These are phyloP conservation scores for Drosophila cardini DNA, from an alignment of 1,140 invertebrate species.

Conservation along the genomic window DNA sequence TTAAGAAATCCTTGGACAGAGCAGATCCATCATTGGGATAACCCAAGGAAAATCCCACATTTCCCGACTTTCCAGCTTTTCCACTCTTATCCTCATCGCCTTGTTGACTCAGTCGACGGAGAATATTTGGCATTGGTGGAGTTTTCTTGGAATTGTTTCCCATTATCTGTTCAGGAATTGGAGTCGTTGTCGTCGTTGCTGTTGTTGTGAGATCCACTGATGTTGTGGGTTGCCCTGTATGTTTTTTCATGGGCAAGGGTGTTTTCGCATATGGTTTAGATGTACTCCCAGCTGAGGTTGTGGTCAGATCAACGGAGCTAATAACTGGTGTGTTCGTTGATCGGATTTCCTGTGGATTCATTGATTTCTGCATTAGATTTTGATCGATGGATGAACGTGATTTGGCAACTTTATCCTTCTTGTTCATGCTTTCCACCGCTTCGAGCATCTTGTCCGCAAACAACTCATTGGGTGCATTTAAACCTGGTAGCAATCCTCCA, in stretches of 20 bases:
- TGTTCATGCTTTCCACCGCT: conserved; percentile 10
- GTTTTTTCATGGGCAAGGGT: conserved; percentile 2
- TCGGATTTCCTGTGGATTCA: conserved; percentile 11
- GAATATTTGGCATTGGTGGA: not conserved
- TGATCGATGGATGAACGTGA: conserved; percentile 15
- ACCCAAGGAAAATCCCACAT: conserved; percentile 4
- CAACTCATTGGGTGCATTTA: conserved; percentile 16
- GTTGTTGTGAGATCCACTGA: conserved; percentile 20
- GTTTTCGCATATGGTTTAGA: conserved; percentile 12
- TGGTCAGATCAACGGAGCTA: conserved; percentile 34
- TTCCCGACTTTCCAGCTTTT: conserved; percentile 6
- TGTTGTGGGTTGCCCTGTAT: conserved; percentile 2
- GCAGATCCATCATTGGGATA: conserved; percentile 9
- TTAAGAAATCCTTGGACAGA: conserved; percentile 37
- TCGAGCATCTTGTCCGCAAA: conserved; percentile 19
- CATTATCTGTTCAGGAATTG: not conserved
- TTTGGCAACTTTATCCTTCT: conserved; percentile 23
- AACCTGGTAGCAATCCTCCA: conserved; percentile 11
- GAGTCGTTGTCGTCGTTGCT: not conserved
- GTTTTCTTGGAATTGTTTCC: conserved; percentile 1
- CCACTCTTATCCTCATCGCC: conserved; percentile 6
- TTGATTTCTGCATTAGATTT: conserved; percentile 1
- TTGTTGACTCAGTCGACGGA: conserved; percentile 1
- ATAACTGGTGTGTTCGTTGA: not conserved
- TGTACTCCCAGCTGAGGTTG: not conserved